These are phyloP conservation scores for Lathamus discolor DNA, from an alignment of 2,113 vertebrate species.

Conservation along the genomic window DNA sequence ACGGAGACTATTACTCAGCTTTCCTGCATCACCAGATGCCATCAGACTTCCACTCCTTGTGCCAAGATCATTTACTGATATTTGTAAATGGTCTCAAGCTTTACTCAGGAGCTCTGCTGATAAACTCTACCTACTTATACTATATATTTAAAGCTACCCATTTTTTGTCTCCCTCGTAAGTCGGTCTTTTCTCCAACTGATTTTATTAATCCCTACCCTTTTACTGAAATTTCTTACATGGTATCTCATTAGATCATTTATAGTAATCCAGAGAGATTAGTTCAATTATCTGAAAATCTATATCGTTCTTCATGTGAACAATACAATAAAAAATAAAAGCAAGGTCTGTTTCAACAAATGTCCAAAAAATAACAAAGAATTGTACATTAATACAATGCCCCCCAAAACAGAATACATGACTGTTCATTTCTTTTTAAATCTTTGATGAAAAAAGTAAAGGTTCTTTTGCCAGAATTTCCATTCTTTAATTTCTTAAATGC, in stretches of 20 bases:
- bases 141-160: neutral
- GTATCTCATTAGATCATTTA: neutral
- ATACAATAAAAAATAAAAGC: neutral
- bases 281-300: neutral
- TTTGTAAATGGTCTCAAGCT: neutral
- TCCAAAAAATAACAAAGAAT: neutral
- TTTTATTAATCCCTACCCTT: neutral
- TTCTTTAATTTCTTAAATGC: neutral
- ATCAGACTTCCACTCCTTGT: neutral
- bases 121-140: neutral
- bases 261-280: neutral
- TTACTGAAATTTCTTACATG: neutral
- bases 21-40: accelerated
- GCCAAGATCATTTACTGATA: neutral
- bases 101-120: neutral
- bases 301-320: neutral
- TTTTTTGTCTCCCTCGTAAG: neutral
- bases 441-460: neutral
- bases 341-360: neutral
- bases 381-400: neutral
- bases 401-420: neutral
- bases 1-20: neutral
- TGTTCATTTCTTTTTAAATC: neutral
- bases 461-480: neutral
- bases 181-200: neutral